Base-by-base conservation (phyloP, 1,140 invertebrate genomes). In the Acromyrmex echinatior region DNA sequence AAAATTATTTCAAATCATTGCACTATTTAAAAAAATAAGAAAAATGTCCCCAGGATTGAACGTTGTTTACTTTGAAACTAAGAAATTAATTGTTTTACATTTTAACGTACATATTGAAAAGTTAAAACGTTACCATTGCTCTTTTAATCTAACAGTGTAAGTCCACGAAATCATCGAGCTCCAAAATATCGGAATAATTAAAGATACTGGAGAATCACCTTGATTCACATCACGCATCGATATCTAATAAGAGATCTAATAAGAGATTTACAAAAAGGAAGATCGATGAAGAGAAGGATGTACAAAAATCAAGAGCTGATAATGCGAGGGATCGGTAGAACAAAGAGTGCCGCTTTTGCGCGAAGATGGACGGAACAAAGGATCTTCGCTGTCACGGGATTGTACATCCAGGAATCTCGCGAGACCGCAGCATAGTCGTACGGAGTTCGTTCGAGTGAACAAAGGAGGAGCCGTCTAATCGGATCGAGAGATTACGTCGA, bases 401-500 rank as follows among this genome's bases (percentile, higher is more conserved):
- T 25, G 77, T 80, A 39, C 80, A 21, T 74, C 58, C 56, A 76
- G 80, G 14, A 49, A 49, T 21, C 80, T 21, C 56, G 25, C 66
- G 53, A 60, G 53, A 16, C 25, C 56, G 12, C 70, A 39, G 18
- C 66, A 25, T 49, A 49, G 16, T 45, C 56, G 51, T 28, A 18
- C 5, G 16, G 35, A 81, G 35, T 58, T 73, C 14, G 21, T 81
- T 81, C 66, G 51, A 71, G 31, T 45, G 80, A 84, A 84, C 68
- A 84, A 84, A 74, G 56, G 56, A 35, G 80, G 25, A 74, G 25
- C 56, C 53, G 28, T 62, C 56, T 74, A 84, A 84, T 84, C 70
- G 56, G 53, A 62, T 73, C 56, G 62, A 2, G 49, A 49, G 49
- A 63, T 88, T 51, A 25, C 21, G 35, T 21, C 80, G 71, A 49